Evolutionary conservation across 2,888 invertebrate genomes (phyloP).

Genomic region (Eurytoma adleriae): DNA sequence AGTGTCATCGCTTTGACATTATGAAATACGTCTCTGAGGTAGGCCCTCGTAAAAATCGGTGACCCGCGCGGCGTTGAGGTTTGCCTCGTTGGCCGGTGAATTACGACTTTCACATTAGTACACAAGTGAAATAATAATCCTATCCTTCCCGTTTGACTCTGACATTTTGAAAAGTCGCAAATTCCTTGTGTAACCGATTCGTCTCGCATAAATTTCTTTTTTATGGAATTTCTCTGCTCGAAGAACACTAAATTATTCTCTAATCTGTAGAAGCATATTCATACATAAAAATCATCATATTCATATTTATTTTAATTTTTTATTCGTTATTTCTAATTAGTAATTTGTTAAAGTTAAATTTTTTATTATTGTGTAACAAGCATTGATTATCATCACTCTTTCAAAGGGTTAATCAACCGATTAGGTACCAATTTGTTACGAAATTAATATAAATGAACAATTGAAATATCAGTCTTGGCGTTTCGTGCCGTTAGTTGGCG

Average conservation of each 20-base stretch:
- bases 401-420: conserved; percentile 41
- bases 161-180: conserved; percentile 2
- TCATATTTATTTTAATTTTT: conserved; percentile 1
- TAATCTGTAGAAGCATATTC: neutral
- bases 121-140: conserved; percentile 27
- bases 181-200: conserved; percentile 13
- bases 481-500: conserved; percentile 25
- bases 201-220: conserved; percentile 1
- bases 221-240: conserved; percentile 18
- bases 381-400: conserved; percentile 30
- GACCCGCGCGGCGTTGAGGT: conserved; percentile 4
- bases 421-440: conserved; percentile 31
- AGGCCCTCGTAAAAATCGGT: conserved; percentile 39
- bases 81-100: conserved; percentile 32
- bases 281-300: neutral
- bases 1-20: conserved; percentile 39
- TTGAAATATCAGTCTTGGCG: conserved; percentile 1
- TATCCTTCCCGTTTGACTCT: neutral
- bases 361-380: conserved; percentile 41
- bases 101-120: conserved; percentile 35
- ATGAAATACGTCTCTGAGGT: conserved; percentile 19
- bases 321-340: conserved; percentile 37
- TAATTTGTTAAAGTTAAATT: conserved; percentile 29
- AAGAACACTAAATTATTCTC: neutral
- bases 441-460: conserved; percentile 18